Evolutionary conservation across 2,113 vertebrate genomes (phyloP), one percentile per base, ranked within the genome.

Genomic region (Epinephelus fuscoguttatus): DNA sequence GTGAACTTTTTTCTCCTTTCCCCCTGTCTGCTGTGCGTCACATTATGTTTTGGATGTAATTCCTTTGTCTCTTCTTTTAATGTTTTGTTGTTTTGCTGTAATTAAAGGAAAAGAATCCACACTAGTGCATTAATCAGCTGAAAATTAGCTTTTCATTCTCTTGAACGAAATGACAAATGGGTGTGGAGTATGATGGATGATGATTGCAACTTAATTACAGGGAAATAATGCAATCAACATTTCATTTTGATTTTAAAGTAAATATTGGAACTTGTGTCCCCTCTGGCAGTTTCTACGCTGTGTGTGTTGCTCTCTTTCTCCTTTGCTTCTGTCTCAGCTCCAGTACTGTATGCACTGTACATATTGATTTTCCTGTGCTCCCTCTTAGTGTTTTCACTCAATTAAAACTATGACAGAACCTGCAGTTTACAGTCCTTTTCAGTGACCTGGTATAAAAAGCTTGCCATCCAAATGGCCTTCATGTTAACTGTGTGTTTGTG

Each of bases 181-280:
- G 3, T 79, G 57, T 64, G 57, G 37, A 79, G 52, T 63, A 60
- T 8, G 81, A 89, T 80, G 68, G 76, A 84, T 76, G 75, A 68
- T 86, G 84, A 91, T 80, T 74, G 85, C 70, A 70, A 42, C 73
- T 82, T 83, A 81, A 89, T 90, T 83, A 75, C 33, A 42, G 52
- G 3, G 69, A 80, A 85, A 88, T 72, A 81, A 81, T 82, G 57
- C 42, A 85, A 71, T 84, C 76, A 78, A 37, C 59, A 21, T 79
- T 79, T 81, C n/a, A 62, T 68, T 87, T 60, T 33, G 55, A 85
- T 86, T 70, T 33, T 40, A 40, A 63, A 71, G 21, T 69, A 80
- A 81, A 86, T 70, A 55, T 63, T 70, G 52, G 3, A 73, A 70
- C 14, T 2, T 47, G 12, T 80, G 12, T 50, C 4, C 6, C 45